A percentile compares a stretch with the other conserved stretches of the same genome.
phyloP scores from a whole-genome alignment of 2,888 invertebrate species.

The Stenotaenia linearis region DNA sequence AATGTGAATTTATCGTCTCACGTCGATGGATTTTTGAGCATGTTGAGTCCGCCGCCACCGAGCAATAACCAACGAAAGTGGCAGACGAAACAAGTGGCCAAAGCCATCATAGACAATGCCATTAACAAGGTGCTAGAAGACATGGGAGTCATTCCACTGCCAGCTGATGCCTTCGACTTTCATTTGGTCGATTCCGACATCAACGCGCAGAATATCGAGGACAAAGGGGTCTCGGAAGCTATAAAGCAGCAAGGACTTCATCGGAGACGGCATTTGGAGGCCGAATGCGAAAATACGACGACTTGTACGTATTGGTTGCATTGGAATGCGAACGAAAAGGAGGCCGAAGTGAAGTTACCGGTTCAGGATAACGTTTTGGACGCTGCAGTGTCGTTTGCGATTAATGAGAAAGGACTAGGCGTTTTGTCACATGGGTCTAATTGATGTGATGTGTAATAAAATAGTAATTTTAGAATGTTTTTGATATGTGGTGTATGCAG shows the following conservation, averaged over 20 bases:
- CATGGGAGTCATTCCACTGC: slow-evolving; percentile 39
- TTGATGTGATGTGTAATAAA: not conserved
- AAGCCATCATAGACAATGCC: slow-evolving; percentile 41
- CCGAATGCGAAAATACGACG: not conserved
- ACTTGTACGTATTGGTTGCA: slow-evolving; percentile 22
- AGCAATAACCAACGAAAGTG: slow-evolving; percentile 32
- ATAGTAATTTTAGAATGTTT: not conserved
- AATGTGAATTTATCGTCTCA: not conserved
- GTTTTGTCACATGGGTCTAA: slow-evolving; percentile 13
- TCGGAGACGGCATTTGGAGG: not conserved
- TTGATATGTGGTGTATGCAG: not conserved
- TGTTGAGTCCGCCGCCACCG: not conserved
- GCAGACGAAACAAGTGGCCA: slow-evolving; percentile 40
- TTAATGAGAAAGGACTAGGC: slow-evolving; percentile 34
- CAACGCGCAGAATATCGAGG: slow-evolving; percentile 34
- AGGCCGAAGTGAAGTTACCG: not conserved
- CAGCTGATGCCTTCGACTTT: slow-evolving; percentile 27
- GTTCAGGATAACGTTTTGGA: slow-evolving; percentile 34
- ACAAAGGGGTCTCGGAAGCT: slow-evolving; percentile 36
- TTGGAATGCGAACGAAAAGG: not conserved
- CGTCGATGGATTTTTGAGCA: not conserved
- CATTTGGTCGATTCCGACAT: slow-evolving; percentile 13
- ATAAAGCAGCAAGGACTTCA: slow-evolving; percentile 36
- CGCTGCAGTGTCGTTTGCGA: slow-evolving; percentile 36
- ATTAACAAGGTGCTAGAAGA: slow-evolving; percentile 41